Percentiles rank a stretch among this genome's conserved stretches.
Evolutionary conservation across 2,888 invertebrate genomes (phyloP).

Genomic region (Zygaena filipendulae): DNA sequence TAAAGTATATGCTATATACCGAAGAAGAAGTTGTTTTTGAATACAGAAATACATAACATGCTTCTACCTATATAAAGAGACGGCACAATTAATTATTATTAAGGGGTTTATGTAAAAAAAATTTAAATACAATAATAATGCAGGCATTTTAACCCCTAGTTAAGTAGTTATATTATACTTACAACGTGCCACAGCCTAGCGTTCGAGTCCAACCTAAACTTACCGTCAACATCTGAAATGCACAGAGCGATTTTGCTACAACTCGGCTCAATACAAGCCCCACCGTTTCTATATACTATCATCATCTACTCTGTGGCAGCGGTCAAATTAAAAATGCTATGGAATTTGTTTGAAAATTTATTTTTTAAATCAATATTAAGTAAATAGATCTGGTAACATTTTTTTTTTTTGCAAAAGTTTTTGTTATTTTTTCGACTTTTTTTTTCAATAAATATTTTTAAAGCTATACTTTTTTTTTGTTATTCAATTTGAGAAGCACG

Average conservation of each 20-base stretch:
- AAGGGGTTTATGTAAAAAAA: no score
- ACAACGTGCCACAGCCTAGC: constrained; percentile 35
- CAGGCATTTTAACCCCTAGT: no score
- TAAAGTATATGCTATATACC: no score
- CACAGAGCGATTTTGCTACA: constrained; percentile 56
- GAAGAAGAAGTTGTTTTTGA: no score
- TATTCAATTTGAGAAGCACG: constrained; percentile 28
- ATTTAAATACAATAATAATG: no score
- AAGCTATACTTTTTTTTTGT: constrained; percentile 27
- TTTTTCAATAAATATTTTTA: constrained; percentile 31
- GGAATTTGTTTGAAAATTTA: constrained; percentile 60
- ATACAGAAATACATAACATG: no score
- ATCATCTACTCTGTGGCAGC: constrained; percentile 33
- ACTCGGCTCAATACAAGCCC: constrained; percentile 54
- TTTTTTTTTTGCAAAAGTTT: constrained; percentile 17
- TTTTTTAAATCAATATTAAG: constrained; percentile 45
- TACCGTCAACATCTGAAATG: constrained; percentile 69
- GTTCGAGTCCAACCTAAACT: constrained; percentile 52
- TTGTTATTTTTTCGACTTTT: constrained; percentile 20
- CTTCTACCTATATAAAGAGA: no score
- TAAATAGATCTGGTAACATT: constrained; percentile 55
- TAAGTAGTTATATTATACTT: constrained; percentile 36
- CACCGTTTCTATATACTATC: no score
- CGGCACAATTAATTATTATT: no score
- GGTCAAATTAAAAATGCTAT: constrained; percentile 51